Evolutionary conservation across 37 sponge, comb jelly and placozoan species (phyloP).

Genomic region (Amphimedon queenslandica): DNA sequence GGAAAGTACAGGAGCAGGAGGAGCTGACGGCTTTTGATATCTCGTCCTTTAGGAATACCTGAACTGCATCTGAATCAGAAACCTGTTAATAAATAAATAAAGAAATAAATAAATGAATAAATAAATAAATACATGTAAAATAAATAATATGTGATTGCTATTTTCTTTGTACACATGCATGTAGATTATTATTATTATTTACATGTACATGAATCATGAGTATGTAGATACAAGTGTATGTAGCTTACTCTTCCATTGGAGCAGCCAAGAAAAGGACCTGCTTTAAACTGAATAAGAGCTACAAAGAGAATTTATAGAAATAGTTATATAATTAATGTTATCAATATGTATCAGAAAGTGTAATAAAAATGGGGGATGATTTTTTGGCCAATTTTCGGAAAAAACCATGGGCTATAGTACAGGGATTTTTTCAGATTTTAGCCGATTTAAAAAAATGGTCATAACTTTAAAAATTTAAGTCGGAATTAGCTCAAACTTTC

Average conservation of each 20-base stretch:
- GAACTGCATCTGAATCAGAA: background rate
- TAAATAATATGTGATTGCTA: too few relatives aligned
- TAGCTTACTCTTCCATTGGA: background rate
- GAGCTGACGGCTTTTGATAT: background rate
- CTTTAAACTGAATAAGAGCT: background rate
- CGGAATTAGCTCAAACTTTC: too few relatives aligned
- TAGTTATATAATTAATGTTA: background rate
- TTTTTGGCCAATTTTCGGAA: slow-evolving; percentile 1
- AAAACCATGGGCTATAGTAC: too few relatives aligned
- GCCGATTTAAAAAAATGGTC: too few relatives aligned
- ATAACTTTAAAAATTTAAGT: too few relatives aligned
- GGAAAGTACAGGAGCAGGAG: background rate
- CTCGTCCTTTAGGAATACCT: background rate
- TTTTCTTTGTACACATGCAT: background rate
- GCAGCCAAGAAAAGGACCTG: background rate
- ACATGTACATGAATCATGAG: background rate
- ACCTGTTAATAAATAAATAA: background rate
- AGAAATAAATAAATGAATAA: too few relatives aligned
- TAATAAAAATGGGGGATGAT: too few relatives aligned
- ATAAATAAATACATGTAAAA: too few relatives aligned
- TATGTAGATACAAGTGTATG: background rate
- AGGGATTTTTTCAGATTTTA: too few relatives aligned
- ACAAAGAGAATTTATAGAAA: background rate
- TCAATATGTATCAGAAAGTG: too few relatives aligned
- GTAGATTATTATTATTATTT: background rate